Percentiles rank a stretch among this genome's conserved stretches.
Evolutionary conservation across 2,113 vertebrate species (phyloP).

Genomic region (Pontoporia blainvillei): DNA sequence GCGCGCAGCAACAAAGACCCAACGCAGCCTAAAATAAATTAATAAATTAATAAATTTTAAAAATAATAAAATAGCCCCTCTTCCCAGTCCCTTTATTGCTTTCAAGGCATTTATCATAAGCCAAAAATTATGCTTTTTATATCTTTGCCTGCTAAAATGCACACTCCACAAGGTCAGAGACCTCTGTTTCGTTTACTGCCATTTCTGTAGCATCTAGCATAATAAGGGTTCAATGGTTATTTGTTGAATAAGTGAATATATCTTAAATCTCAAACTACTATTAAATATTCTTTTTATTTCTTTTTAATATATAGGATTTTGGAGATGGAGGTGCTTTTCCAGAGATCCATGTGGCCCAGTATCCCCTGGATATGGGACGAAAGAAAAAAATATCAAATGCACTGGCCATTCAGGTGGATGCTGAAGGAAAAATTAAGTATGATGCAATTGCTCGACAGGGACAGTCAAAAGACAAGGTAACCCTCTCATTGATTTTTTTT

Average conservation of each 20-base stretch:
- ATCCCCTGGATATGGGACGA: conserved; percentile 96
- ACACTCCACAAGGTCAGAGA: not conserved
- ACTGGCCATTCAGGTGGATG: conserved; percentile 95
- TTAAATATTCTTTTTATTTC: conserved; percentile 13
- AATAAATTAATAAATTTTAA: no score
- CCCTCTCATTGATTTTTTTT: not conserved
- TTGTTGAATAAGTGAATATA: not conserved
- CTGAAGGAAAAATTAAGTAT: conserved; percentile 98
- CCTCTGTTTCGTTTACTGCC: not conserved
- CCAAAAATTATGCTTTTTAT: not conserved
- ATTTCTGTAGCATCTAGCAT: not conserved
- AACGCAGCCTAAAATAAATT: no score
- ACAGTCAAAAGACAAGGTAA: conserved; percentile 96
- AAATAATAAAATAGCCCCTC: not conserved
- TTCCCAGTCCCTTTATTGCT: not conserved
- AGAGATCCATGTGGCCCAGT: conserved; percentile 97
- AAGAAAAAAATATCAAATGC: conserved; percentile 97
- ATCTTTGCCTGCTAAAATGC: not conserved
- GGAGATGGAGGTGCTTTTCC: conserved; percentile 98
- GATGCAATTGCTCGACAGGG: conserved; percentile 96
- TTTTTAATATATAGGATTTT: conserved; percentile 87
- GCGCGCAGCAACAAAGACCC: no score
- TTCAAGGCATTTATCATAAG: not conserved
- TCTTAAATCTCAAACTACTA: not conserved
- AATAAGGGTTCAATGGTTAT: not conserved